A percentile compares a stretch with the other conserved stretches of the same genome.
These are phyloP conservation scores for Mesorhabditis belari DNA, from an alignment of 2,888 invertebrate genomes.

Conservation along the genomic window DNA sequence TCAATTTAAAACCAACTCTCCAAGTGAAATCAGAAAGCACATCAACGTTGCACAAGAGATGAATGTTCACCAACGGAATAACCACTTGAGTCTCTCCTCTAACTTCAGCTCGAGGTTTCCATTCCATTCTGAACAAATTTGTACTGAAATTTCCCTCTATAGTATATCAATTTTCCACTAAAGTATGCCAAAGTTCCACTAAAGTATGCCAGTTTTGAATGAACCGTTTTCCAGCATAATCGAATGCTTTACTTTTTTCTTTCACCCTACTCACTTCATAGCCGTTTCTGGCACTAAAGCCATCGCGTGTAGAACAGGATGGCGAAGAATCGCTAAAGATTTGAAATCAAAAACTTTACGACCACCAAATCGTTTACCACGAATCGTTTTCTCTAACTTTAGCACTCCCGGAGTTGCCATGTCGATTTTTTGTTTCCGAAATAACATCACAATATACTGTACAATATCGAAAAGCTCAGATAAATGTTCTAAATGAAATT, in stretches of 20 bases:
- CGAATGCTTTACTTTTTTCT: no score
- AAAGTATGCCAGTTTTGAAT: no score
- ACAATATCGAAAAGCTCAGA: neutral
- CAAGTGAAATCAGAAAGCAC: conserved; percentile 32
- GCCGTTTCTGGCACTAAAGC: conserved; percentile 32
- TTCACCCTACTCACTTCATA: conserved; percentile 21
- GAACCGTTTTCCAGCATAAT: no score
- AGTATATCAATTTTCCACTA: neutral
- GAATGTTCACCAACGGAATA: conserved; percentile 37
- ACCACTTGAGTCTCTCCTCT: conserved; percentile 7
- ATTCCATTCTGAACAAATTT: conserved; percentile 22
- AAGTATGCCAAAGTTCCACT: neutral
- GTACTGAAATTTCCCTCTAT: neutral
- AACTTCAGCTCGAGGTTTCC: conserved; percentile 15
- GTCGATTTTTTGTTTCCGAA: neutral
- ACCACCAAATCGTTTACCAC: neutral
- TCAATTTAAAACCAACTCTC: conserved; percentile 15
- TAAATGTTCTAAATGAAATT: neutral
- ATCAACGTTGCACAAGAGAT: conserved; percentile 29
- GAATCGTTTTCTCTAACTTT: neutral
- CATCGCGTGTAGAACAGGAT: conserved; percentile 27
- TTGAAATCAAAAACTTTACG: neutral
- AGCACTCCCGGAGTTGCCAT: neutral
- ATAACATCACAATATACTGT: neutral
- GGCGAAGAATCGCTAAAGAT: conserved; percentile 22